Conservation (phyloP, 2,113 vertebrate genomes). For the Sardina pilchardus region DNA sequence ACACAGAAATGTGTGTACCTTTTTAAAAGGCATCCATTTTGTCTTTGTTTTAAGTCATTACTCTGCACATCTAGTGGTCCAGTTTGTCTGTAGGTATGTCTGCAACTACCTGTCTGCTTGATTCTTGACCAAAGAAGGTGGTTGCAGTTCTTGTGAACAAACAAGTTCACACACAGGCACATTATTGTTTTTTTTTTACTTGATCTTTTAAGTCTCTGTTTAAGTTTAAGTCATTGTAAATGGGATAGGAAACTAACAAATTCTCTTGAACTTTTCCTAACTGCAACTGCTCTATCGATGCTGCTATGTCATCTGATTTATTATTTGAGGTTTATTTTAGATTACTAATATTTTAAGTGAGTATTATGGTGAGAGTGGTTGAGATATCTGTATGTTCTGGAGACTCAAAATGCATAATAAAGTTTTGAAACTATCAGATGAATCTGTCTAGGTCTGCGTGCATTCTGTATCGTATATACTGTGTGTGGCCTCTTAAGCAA, state of each 20-base stretch:
- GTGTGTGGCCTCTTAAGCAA: not conserved
- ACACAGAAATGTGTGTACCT: not conserved
- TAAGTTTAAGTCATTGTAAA: not conserved
- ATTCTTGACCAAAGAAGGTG: slow-evolving; percentile 14
- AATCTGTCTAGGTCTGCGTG: not conserved
- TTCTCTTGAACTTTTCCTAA: not conserved
- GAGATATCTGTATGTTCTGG: not conserved
- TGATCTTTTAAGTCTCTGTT: slow-evolving; percentile 2
- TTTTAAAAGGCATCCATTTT: not conserved
- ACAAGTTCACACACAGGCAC: not conserved
- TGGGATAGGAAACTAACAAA: not conserved
- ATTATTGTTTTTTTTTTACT: not conserved
- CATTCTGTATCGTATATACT: not conserved
- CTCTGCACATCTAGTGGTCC: not conserved
- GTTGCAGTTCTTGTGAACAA: not conserved
- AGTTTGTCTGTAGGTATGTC: not conserved
- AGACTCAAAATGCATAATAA: not conserved
- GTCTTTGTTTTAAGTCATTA: not conserved
- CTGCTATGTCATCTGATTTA: not conserved
- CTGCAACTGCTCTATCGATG: not conserved
- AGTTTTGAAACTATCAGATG: not conserved
- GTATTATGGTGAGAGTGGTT: not conserved
- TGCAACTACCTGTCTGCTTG: not conserved
- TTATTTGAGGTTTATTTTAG: not conserved
- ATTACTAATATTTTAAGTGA: not conserved